These are phyloP conservation scores for Siphlonurus alternatus DNA, from an alignment of 2,888 invertebrate species.

Conservation along the genomic window DNA sequence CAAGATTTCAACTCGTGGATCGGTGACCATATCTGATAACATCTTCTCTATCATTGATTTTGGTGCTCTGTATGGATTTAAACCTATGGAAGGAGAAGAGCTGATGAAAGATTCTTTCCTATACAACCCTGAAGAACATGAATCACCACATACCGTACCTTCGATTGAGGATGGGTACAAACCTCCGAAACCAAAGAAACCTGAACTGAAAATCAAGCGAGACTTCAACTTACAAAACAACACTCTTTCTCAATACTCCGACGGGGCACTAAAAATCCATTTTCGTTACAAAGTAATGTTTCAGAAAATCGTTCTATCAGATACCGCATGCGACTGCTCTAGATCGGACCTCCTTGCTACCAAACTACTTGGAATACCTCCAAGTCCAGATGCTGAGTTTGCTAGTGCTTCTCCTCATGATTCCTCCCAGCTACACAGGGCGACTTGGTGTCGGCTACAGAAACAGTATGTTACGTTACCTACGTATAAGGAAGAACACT, in stretches of 20 bases:
- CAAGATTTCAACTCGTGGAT: conserved; percentile 39
- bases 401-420: background rate
- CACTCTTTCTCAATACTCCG: conserved; percentile 36
- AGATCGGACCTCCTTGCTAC: background rate
- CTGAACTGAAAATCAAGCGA: conserved; percentile 22
- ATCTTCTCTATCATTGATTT: conserved; percentile 36
- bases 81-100: background rate
- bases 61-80: conserved; percentile 40
- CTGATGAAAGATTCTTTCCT: background rate
- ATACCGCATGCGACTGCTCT: background rate
- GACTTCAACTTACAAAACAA: conserved; percentile 46
- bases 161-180: background rate
- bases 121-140: background rate
- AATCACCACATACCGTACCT: background rate
- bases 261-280: conserved; percentile 33
- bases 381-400: background rate
- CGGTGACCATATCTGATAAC: conserved; percentile 48
- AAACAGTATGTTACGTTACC: background rate
- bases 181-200: conserved; percentile 1
- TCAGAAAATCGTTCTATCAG: background rate
- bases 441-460: background rate
- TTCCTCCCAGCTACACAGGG: background rate
- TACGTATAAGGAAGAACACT: background rate
- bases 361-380: background rate
- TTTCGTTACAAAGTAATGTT: background rate